Evolutionary conservation across 2,888 invertebrate species (phyloP).

Genomic region (Nineta flava): DNA sequence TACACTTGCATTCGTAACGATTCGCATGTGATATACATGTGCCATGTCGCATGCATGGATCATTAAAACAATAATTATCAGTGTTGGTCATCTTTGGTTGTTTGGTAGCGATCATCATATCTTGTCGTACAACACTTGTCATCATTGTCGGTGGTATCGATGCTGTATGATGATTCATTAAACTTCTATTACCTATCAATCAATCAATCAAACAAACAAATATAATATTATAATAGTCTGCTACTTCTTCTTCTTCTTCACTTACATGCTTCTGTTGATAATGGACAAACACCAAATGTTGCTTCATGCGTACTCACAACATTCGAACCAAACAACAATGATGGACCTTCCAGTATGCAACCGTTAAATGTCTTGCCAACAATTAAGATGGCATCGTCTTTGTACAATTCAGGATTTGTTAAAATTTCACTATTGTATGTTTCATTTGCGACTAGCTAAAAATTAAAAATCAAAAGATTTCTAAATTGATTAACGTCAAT

Average conservation of each 20-base stretch:
- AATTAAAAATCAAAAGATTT: conserved; percentile 10
- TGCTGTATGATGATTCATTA: too few species aligned
- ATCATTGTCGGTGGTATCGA: too few species aligned
- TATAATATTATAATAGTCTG: too few species aligned
- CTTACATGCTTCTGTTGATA: conserved; percentile 56
- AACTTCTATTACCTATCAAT: not conserved
- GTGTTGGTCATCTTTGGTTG: not conserved
- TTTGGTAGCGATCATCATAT: not conserved
- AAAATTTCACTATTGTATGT: conserved; percentile 62
- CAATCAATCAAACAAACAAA: not conserved
- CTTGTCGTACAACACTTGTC: conserved; percentile 2
- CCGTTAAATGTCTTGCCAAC: conserved; percentile 71
- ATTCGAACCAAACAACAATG: conserved; percentile 55
- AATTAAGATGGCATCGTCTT: conserved; percentile 54
- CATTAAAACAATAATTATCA: conserved; percentile 51
- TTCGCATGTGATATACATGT: conserved; percentile 61
- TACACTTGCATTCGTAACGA: conserved; percentile 70
- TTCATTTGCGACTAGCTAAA: conserved; percentile 58
- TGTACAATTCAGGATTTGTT: conserved; percentile 51
- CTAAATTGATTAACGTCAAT: conserved; percentile 2
- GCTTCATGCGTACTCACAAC: conserved; percentile 49
- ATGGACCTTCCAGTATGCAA: conserved; percentile 76
- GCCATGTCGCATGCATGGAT: conserved; percentile 73
- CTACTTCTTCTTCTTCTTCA: conserved; percentile 7
- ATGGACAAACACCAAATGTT: conserved; percentile 58